Conservation (phyloP, 1,140 invertebrate species). For the Pseudomyrmex pallidus region DNA sequence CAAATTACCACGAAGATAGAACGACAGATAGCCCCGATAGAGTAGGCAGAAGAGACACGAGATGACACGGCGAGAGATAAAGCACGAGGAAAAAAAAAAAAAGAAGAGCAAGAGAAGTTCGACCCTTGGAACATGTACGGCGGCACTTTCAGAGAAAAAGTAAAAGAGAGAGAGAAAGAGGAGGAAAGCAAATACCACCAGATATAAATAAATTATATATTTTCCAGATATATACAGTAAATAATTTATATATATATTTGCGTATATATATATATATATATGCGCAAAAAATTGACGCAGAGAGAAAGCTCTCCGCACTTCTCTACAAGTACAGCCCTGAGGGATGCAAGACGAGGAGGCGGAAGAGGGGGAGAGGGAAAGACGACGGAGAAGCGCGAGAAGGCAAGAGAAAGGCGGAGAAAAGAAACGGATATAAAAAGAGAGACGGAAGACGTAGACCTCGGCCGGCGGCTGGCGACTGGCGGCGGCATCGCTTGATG, state of each 20-base stretch:
- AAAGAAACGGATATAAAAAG: constrained; percentile 73
- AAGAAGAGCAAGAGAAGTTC: constrained; percentile 20
- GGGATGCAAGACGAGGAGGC: background rate
- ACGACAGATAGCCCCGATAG: background rate
- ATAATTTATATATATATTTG: too few relatives aligned
- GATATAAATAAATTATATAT: too few relatives aligned
- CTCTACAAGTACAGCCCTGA: constrained; percentile 26
- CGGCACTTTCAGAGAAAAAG: constrained; percentile 58
- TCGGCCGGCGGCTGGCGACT: constrained; percentile 70
- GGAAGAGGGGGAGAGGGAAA: constrained; percentile 12
- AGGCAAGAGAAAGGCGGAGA: constrained; percentile 71
- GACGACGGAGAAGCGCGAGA: constrained; percentile 66
- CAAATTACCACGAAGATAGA: too few relatives aligned
- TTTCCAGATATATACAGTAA: too few relatives aligned
- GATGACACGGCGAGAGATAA: constrained; percentile 52
- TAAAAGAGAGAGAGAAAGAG: constrained; percentile 33
- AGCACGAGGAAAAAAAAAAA: constrained; percentile 57
- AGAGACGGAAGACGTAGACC: constrained; percentile 70
- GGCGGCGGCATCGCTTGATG: constrained; percentile 84
- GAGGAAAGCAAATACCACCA: constrained; percentile 12
- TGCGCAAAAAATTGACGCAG: background rate
- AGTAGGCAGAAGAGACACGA: constrained; percentile 23
- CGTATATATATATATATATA: background rate
- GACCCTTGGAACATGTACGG: constrained; percentile 40
- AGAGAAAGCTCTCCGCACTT: background rate